These are phyloP conservation scores for Platycheirus albimanus DNA, from an alignment of 2,888 invertebrate species.

Conservation along the genomic window DNA sequence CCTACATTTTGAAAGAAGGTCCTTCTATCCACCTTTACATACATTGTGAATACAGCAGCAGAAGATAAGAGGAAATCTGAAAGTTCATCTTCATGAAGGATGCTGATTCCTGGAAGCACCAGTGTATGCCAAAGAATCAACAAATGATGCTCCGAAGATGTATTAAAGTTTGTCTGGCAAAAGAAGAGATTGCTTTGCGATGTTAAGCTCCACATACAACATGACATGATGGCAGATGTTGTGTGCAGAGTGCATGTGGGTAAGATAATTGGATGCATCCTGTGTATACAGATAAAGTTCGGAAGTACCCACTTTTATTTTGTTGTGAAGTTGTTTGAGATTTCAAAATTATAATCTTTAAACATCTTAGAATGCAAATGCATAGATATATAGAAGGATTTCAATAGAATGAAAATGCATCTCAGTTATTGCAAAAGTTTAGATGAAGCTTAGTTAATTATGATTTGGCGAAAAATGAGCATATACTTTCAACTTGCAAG, in stretches of 20 bases:
- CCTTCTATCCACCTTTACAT: background rate
- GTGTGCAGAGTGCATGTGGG: constrained; percentile 31
- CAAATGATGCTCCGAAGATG: background rate
- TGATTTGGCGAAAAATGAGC: background rate
- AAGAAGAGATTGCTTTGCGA: background rate
- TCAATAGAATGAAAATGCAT: background rate
- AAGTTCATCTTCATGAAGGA: constrained; percentile 50
- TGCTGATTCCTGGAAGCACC: constrained; percentile 13
- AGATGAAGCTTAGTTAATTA: too few species aligned
- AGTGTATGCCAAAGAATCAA: background rate
- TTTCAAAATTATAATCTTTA: constrained; percentile 7
- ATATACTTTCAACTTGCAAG: too few species aligned
- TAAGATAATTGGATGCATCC: constrained; percentile 59
- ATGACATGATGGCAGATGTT: background rate
- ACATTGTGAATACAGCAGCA: too few species aligned
- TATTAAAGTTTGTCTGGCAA: background rate
- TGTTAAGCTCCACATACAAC: constrained; percentile 18
- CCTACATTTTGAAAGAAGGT: too few species aligned
- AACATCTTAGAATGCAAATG: background rate
- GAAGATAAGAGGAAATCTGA: constrained; percentile 39
- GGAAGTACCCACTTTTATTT: constrained; percentile 7
- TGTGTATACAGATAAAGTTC: constrained; percentile 25
- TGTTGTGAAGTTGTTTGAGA: constrained; percentile 19
- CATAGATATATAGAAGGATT: background rate
- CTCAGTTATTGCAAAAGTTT: background rate